Evolutionary conservation across 1,140 invertebrate species (phyloP).

Genomic region (Tetraneura akinire): DNA sequence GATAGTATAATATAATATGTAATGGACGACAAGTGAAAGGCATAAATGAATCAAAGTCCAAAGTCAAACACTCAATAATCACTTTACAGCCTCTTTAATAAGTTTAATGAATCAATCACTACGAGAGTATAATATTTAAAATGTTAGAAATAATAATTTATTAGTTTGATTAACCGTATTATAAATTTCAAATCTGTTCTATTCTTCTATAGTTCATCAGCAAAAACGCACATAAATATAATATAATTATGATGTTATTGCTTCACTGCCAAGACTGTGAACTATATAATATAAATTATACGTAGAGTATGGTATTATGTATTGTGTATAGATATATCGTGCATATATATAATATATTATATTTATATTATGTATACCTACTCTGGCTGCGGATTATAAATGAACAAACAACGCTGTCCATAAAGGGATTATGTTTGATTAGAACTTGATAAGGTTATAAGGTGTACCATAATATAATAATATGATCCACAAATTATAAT

Average conservation of each 20-base stretch:
- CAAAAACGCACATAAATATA: neutral
- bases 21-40: neutral
- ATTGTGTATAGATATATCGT: neutral
- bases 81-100: neutral
- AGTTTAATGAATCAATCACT: no score
- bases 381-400: neutral
- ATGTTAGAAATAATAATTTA: no score
- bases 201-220: no score
- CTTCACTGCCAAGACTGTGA: constrained; percentile 16
- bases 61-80: neutral
- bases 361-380: no score
- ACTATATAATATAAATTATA: neutral
- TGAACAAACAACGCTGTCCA: neutral
- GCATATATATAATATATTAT: neutral
- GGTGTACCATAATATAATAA: neutral
- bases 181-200: constrained; percentile 1
- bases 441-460: neutral
- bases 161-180: neutral
- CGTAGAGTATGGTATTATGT: neutral
- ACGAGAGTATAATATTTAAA: no score
- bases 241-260: constrained; percentile 28
- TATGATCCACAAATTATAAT: neutral
- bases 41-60: neutral
- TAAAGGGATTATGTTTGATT: constrained; percentile 1
- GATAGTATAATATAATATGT: neutral